Conservation (phyloP, 2,113 vertebrate genomes). For the Scartelaos histophorus region DNA sequence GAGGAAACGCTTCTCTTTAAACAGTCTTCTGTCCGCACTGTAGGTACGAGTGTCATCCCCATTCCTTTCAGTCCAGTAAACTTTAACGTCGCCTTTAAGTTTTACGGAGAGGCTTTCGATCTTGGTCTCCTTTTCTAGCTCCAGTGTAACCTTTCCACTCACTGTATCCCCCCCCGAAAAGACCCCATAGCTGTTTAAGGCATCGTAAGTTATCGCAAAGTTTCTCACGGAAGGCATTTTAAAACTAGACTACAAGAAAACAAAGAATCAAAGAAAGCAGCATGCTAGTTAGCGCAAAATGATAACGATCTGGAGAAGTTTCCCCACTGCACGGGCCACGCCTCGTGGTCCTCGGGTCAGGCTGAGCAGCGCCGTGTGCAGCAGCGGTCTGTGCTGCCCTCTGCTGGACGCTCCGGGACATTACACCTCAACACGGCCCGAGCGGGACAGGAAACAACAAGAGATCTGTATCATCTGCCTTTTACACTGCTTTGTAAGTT, state of each 20-base stretch:
- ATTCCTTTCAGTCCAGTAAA: conserved; percentile 41
- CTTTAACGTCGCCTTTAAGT: conserved; percentile 64
- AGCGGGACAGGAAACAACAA: too few relatives aligned
- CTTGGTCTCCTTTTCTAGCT: conserved; percentile 41
- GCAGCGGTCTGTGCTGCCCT: background rate
- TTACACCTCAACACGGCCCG: too few relatives aligned
- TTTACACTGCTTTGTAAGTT: background rate
- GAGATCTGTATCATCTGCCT: background rate
- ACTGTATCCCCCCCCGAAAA: conserved; percentile 67
- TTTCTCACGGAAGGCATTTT: conserved; percentile 50
- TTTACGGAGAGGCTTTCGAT: conserved; percentile 61
- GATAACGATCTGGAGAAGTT: too few relatives aligned
- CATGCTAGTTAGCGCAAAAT: background rate
- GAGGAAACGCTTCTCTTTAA: conserved; percentile 72
- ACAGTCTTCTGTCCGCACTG: conserved; percentile 57
- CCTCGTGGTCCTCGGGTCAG: background rate
- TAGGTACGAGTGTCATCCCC: conserved; percentile 21
- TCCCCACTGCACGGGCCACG: background rate
- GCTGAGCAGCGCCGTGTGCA: background rate
- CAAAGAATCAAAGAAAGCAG: background rate
- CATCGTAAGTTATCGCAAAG: conserved; percentile 44
- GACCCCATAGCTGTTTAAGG: conserved; percentile 45
- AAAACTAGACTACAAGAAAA: too few relatives aligned
- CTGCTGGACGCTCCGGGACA: background rate
- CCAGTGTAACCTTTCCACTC: conserved; percentile 50